Base-by-base conservation (phyloP, 2,888 invertebrate species). In the Thereva unica region DNA sequence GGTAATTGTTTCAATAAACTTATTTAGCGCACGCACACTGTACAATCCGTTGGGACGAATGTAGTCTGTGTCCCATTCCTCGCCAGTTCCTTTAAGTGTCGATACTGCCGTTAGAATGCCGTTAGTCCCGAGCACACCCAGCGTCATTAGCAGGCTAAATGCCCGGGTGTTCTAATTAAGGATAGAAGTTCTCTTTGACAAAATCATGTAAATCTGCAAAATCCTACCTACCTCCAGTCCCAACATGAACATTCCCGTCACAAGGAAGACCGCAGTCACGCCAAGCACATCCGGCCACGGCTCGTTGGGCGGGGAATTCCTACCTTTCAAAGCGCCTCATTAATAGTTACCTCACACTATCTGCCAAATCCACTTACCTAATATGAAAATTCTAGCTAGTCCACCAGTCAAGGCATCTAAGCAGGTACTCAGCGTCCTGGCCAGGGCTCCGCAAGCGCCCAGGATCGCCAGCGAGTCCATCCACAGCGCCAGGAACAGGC, bases 281-380 rank as follows among this genome's bases (percentile, higher is more conserved):
- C 85, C 85, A 37, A 85, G 74, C 8, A 85, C 83, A 78, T 85
- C 85, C 38, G 85, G 85, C 84, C 85, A 84, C 4, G 85, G 84
- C 72, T 85, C 85, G 66, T 79, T 80, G 49, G 75, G 74, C 44
- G 80, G 76, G 69, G 82, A 77, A 69, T 81, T 81, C 69, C 80
- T 78, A 69, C 81, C 81, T 80, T 61, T 12, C 6, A 50, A 9
- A 38, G 12, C 5, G 6, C 10, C 50, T 23, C 5, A 23, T 40
- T 50, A 61, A 40, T 35, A 34, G 5, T 9, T 42, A 44, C 45
- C 5, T 23, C 35, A 57, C 42, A 7, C 49, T 7, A 49, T n/a
- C 4, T 10, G 37, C n/a, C 7, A 7, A 49, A 10, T 6, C 37
- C 34, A 72, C 73, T 65, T 66, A 77, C 84, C 85, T 71, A 85